Conservation (phyloP, 2,888 invertebrate species). For the Ormyrus rosae region DNA sequence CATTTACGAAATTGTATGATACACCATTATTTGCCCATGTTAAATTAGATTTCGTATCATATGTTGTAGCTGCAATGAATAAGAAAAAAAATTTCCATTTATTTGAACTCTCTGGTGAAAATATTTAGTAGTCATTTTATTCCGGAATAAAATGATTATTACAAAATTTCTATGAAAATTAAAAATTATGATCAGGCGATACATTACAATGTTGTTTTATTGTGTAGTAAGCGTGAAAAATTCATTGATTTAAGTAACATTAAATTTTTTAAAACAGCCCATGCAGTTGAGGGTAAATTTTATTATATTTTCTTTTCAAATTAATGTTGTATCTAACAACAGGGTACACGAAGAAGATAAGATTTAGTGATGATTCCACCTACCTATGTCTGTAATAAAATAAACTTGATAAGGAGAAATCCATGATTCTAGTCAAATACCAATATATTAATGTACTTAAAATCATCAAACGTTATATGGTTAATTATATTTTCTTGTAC, state of each 20-base stretch:
- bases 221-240: conserved; percentile 36
- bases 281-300: conserved; percentile 57
- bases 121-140: background rate
- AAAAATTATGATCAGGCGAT: conserved; percentile 2
- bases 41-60: background rate
- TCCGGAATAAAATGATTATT: background rate
- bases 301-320: conserved; percentile 26
- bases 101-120: background rate
- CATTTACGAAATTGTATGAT: conserved; percentile 15
- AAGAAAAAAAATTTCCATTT: background rate
- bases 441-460: conserved; percentile 40
- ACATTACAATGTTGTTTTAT: conserved; percentile 54
- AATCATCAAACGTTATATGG: conserved; percentile 31
- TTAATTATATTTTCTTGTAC: conserved; percentile 46
- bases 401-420: background rate
- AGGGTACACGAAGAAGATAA: conserved; percentile 35
- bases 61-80: conserved; percentile 2
- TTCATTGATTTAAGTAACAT: conserved; percentile 16
- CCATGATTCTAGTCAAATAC: conserved; percentile 38
- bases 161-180: background rate
- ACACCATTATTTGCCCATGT: background rate
- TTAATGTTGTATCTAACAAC: conserved; percentile 30
- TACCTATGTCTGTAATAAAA: conserved; percentile 25
- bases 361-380: conserved; percentile 23
- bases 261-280: conserved; percentile 10